Evolutionary conservation across 2,797 vertebrate genomes (phyloP), one percentile per base, ranked within the genome.

Genomic region (Diceros bicornis): DNA sequence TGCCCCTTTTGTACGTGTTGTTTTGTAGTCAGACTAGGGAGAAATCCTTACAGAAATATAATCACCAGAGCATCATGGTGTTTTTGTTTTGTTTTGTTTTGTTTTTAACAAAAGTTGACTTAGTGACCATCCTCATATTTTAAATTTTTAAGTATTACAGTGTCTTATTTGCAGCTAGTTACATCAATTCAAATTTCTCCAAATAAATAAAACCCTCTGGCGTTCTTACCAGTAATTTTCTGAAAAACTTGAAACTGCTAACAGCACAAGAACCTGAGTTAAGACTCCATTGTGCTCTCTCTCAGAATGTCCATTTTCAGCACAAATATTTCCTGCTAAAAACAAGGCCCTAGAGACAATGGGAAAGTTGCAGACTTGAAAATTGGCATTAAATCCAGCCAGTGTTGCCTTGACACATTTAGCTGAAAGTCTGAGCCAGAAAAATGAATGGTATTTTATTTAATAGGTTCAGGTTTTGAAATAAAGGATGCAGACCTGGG

Each of bases 341-440:
- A 88, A 66, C 25, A 92, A 89, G 57, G 17, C 84, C 61, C 66
- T 1, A 13, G 84, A 78, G 17, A 96, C 37, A 27, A 0, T 14
- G 71, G 81, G 62, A 77, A 91, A 64, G 29, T 29, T 79, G 44
- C 20, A 69, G 21, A 27, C 44, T 59, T 64, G 89, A 96, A 96
- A 94, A 94, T 6, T 8, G 1, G 41, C 59, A 3, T 13, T 72
- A 52, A 90, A 78, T 94, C 62, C 64, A 77, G 68, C 83, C 34
- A 21, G 14, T 17, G 11, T 13, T 59, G 6, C 2, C 62, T n/a
- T 68, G 93, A 89, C 83, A 86, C 81, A 9, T 82, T 72, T 37
- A 68, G 34, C 50, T 96, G 89, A 82, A 89, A 91, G 64, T 52
- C 83, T 77, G 75, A 85, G 37, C 85, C 32, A 20, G 59, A 68